phyloP scores from a whole-genome alignment of 2,113 vertebrate genomes.

The Poeciliopsis retropinna region DNA sequence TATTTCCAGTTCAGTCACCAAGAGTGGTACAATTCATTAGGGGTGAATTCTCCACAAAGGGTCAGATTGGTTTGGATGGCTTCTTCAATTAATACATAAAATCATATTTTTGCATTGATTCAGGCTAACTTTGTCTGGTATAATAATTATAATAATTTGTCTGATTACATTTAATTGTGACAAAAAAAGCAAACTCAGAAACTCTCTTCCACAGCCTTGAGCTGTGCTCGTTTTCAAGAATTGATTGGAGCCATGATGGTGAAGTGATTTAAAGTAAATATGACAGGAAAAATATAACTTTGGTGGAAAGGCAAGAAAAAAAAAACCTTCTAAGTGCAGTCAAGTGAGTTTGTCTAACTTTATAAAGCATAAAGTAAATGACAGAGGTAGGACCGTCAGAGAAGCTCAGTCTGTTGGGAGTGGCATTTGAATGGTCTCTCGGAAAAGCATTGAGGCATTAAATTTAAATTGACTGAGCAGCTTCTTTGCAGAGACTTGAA shows the following conservation, averaged over 20 bases:
- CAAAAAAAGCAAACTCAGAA: no score
- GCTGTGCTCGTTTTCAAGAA: conserved; percentile 15
- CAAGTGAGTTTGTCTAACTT: conserved; percentile 39
- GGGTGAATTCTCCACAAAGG: no score
- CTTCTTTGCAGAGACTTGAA: neutral
- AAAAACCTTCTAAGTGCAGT: conserved; percentile 15
- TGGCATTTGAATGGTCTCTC: conserved; percentile 21
- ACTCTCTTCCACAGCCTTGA: no score
- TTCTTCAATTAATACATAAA: no score
- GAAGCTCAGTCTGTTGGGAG: neutral
- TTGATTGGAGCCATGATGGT: conserved; percentile 15
- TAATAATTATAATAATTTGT: no score
- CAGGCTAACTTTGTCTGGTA: no score
- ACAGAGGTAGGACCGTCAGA: conserved; percentile 36
- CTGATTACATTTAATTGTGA: no score
- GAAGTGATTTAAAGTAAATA: conserved; percentile 42
- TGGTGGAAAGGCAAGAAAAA: conserved; percentile 15
- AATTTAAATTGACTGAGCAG: conserved; percentile 34
- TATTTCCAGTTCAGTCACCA: no score
- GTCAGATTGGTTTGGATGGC: no score
- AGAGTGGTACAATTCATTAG: no score
- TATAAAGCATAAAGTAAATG: conserved; percentile 30
- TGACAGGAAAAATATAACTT: conserved; percentile 26
- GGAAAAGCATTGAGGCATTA: conserved; percentile 44
- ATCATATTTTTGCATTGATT: no score